Conservation (phyloP, 2,888 invertebrate genomes). For the Sarcophaga caerulescens region DNA sequence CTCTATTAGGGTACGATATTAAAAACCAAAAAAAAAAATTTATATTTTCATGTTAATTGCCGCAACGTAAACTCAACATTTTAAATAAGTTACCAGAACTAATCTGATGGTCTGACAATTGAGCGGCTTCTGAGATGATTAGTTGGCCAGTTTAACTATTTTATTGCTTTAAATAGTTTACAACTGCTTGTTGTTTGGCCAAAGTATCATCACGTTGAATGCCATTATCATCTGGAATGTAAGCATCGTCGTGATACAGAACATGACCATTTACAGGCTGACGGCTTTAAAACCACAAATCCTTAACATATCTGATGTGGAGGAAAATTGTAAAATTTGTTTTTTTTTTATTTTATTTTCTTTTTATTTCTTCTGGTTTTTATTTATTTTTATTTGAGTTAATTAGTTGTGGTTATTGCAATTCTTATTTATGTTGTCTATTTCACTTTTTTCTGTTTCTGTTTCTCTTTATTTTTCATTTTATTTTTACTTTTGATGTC, state of each 20-base stretch:
- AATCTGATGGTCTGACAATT: neutral
- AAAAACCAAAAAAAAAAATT: neutral
- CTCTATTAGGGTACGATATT: neutral
- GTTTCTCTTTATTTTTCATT: conserved; percentile 10
- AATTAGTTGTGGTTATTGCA: conserved; percentile 65
- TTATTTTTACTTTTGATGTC: conserved; percentile 23
- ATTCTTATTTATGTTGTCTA: conserved; percentile 34
- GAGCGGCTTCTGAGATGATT: neutral
- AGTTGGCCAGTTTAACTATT: conserved; percentile 26
- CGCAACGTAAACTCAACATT: neutral
- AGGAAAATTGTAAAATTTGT: conserved; percentile 32
- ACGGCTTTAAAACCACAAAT: conserved; percentile 52
- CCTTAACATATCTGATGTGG: conserved; percentile 51
- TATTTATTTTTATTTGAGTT: conserved; percentile 53
- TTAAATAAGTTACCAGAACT: neutral
- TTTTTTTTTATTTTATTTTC: neutral
- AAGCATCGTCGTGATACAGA: conserved; percentile 30
- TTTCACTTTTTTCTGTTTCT: conserved; percentile 2
- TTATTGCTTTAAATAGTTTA: conserved; percentile 50
- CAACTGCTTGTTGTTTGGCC: conserved; percentile 26
- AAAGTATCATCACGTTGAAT: conserved; percentile 13
- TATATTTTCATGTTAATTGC: too few relatives aligned
- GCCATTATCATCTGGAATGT: neutral
- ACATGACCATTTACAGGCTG: conserved; percentile 42
- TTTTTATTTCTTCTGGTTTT: conserved; percentile 27